A percentile compares a stretch with the other conserved stretches of the same genome.
Conservation (phyloP, 2,888 invertebrate genomes). For the Hesperia comma region DNA sequence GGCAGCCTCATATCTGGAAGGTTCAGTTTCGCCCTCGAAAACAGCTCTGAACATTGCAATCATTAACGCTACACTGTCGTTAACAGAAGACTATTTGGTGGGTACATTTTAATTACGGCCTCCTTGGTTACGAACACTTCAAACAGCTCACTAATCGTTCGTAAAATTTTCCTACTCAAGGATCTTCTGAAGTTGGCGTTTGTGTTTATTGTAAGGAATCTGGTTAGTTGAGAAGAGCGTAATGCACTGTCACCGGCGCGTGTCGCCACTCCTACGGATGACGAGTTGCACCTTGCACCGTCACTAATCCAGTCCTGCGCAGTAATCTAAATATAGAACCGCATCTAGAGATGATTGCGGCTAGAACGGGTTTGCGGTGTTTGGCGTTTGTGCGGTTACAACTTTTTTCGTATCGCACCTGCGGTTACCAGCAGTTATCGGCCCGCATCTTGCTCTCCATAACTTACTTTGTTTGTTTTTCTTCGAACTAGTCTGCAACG, state of each 20-base stretch:
- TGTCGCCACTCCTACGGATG: conserved; percentile 51
- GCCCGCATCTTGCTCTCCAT: conserved; percentile 37
- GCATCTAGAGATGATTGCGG: conserved; percentile 68
- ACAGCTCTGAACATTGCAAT: conserved; percentile 55
- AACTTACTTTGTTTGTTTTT: conserved; percentile 32
- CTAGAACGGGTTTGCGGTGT: conserved; percentile 63
- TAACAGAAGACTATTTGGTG: conserved; percentile 61
- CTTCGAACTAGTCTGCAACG: conserved; percentile 15
- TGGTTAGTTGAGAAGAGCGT: conserved; percentile 38
- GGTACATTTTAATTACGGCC: conserved; percentile 61
- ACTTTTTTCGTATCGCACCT: conserved; percentile 69
- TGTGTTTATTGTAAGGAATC: conserved; percentile 49
- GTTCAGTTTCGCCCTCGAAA: conserved; percentile 70
- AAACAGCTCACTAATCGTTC: conserved; percentile 48
- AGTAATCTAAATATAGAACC: conserved; percentile 72
- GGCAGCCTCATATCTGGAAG: conserved; percentile 68
- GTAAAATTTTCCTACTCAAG: conserved; percentile 38
- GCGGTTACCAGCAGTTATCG: conserved; percentile 66
- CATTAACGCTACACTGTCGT: conserved; percentile 65
- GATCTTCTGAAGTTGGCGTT: conserved; percentile 49
- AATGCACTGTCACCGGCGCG: conserved; percentile 48
- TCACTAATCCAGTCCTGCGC: conserved; percentile 63
- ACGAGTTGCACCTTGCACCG: conserved; percentile 66
- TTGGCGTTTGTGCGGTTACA: conserved; percentile 63
- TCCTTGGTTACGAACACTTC: conserved; percentile 55